Evolutionary conservation across 2,888 invertebrate genomes (phyloP).

Genomic region (Encarsia formosa): DNA sequence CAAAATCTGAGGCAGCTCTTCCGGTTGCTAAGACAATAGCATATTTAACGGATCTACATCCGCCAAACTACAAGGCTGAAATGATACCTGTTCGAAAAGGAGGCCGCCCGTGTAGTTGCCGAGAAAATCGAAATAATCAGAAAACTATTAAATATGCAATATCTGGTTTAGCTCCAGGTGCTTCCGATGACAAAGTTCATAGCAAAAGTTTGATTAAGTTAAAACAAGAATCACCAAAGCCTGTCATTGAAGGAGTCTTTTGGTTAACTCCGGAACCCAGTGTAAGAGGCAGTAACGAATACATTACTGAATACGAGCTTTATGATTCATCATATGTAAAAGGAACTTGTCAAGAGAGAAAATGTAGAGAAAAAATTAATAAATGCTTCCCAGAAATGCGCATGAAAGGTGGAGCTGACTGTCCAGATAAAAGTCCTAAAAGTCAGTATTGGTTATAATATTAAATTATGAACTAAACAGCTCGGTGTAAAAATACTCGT

Average conservation of each 20-base stretch:
- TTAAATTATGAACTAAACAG: no score
- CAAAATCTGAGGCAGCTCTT: slow-evolving; percentile 36
- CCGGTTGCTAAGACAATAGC: slow-evolving; percentile 36
- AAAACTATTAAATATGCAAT: slow-evolving; percentile 36
- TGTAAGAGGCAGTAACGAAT: slow-evolving; percentile 40
- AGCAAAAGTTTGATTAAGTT: background rate
- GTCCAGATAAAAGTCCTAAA: no score
- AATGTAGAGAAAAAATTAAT: no score
- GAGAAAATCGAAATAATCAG: slow-evolving; percentile 39
- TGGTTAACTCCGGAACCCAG: slow-evolving; percentile 40
- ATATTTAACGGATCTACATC: slow-evolving; percentile 34
- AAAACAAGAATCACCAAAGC: background rate
- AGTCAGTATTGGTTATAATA: no score
- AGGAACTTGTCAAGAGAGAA: background rate
- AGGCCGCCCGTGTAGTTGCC: slow-evolving; percentile 40
- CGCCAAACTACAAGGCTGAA: slow-evolving; percentile 30
- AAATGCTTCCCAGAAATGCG: no score
- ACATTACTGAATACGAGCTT: slow-evolving; percentile 43
- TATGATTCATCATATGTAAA: slow-evolving; percentile 30
- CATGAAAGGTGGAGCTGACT: background rate
- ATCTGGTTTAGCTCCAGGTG: slow-evolving; percentile 20
- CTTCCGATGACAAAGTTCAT: background rate
- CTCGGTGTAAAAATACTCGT: no score
- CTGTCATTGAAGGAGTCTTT: slow-evolving; percentile 37
- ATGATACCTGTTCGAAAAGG: slow-evolving; percentile 34